Evolutionary conservation across 2,888 invertebrate genomes (phyloP), one percentile per base, ranked within the genome.

Genomic region (Orchesella flavescens): DNA sequence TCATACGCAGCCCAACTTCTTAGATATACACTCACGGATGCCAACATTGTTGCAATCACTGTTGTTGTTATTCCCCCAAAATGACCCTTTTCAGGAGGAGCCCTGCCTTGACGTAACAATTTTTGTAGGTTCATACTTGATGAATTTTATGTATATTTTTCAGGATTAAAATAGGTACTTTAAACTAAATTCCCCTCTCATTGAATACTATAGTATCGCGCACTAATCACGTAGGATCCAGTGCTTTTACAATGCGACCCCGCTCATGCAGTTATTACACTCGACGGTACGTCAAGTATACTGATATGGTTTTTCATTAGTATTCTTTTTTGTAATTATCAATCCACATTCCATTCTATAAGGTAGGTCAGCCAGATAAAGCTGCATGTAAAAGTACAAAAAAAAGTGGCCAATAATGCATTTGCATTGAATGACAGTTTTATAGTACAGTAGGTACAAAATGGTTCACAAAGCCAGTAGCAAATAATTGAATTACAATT

Each of bases 1-100:
- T 85, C 85, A 63, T 83, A 83, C 15, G 79, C 53, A 5, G 74
- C 15, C 66, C 72, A 83, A 4, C 53, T 80, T 43, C 59, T 24
- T 12, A 85, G 65, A 24, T 83, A 79, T 10, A 83, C 74, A 34
- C 76, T 76, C 7, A 85, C 57, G 2, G 85, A 83, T 0, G 83
- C 83, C 66, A 85, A 73, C 66, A 85, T 79, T 13, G 85, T 85
- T 12, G 71, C 55, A 57, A 79, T 79, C 63, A 79, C 79, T 15
- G 79, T 71, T 24, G 34, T 53, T 15, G 79, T 79, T 10, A 79
- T 79, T 65, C 79, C 79, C 43, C 79, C 15, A 34, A 79, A 79
- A 9, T 72, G 72, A 43, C 72, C 71, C 17, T 34, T 49, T 3
- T 71, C 55, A 10, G 71, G 15, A 5, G 59, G 61, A 19, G 43